Evolutionary conservation across 2,888 invertebrate genomes (phyloP).

Genomic region (Acanthacorydalis orientalis): DNA sequence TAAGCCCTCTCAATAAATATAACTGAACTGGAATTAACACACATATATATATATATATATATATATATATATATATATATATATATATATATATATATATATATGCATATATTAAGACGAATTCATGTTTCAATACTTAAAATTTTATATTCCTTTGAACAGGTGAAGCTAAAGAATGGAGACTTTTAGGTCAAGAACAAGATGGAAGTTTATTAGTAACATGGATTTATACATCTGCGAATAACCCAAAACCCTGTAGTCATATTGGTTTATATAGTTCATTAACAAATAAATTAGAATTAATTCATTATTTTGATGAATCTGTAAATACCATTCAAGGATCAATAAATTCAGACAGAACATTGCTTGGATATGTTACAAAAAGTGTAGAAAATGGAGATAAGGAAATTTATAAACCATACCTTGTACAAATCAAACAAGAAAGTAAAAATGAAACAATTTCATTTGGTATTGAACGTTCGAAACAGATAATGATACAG

Average conservation of each 20-base stretch:
- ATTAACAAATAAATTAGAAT: slow-evolving; percentile 36
- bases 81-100: too few species aligned
- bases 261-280: slow-evolving; percentile 45
- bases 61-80: too few species aligned
- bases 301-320: slow-evolving; percentile 43
- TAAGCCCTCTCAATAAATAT: too few species aligned
- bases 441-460: slow-evolving; percentile 22
- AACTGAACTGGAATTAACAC: too few species aligned
- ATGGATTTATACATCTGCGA: slow-evolving; percentile 30
- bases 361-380: slow-evolving; percentile 48
- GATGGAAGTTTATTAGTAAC: slow-evolving; percentile 55
- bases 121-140: slow-evolving; percentile 2
- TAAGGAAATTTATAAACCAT: slow-evolving; percentile 39
- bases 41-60: too few species aligned
- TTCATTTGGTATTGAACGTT: slow-evolving; percentile 34
- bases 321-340: slow-evolving; percentile 61
- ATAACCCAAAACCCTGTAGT: slow-evolving; percentile 15
- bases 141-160: slow-evolving; percentile 6
- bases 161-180: slow-evolving; percentile 60
- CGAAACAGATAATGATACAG: slow-evolving; percentile 62
- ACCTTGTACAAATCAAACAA: slow-evolving; percentile 38
- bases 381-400: slow-evolving; percentile 27
- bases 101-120: too few species aligned
- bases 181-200: slow-evolving; percentile 64
- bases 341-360: slow-evolving; percentile 51